Percentiles rank a stretch among this genome's conserved stretches.
phyloP scores from a whole-genome alignment of 2,888 invertebrate species.

The Neoaliturus tenellus region DNA sequence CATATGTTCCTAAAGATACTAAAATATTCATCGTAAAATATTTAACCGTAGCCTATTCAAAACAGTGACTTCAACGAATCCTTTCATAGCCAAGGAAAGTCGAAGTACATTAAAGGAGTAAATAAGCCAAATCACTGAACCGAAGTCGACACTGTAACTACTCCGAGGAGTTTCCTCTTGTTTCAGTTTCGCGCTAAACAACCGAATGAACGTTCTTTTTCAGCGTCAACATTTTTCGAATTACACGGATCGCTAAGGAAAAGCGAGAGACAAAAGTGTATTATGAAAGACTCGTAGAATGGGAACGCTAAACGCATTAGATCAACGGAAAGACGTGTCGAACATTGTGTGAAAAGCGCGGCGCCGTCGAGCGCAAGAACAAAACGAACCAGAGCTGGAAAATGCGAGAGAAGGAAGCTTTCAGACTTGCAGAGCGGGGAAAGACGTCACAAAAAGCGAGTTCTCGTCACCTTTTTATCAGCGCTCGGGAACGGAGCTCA shows the following conservation, averaged over 20 bases:
- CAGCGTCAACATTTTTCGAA: slow-evolving; percentile 18
- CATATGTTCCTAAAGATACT: too few relatives aligned
- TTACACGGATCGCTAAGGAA: slow-evolving; percentile 53
- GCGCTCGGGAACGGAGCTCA: slow-evolving; percentile 6
- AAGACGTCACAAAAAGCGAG: slow-evolving; percentile 37
- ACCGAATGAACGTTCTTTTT: slow-evolving; percentile 49
- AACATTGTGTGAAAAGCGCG: slow-evolving; percentile 47
- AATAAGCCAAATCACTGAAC: not conserved
- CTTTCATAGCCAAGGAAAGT: too few relatives aligned
- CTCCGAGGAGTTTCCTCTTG: slow-evolving; percentile 5
- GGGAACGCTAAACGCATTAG: slow-evolving; percentile 50
- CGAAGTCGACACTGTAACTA: slow-evolving; percentile 14
- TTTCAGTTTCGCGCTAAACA: slow-evolving; percentile 26
- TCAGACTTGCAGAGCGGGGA: slow-evolving; percentile 22
- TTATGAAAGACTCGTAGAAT: slow-evolving; percentile 38
- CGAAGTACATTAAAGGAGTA: not conserved
- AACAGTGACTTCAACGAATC: too few relatives aligned
- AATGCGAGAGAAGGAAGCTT: slow-evolving; percentile 54
- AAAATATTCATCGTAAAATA: too few relatives aligned
- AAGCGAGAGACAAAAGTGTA: slow-evolving; percentile 21
- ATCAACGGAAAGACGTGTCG: slow-evolving; percentile 54
- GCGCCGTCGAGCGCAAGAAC: slow-evolving; percentile 37
- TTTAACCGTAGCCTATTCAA: too few relatives aligned
- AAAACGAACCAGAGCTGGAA: slow-evolving; percentile 43
- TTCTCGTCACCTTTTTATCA: slow-evolving; percentile 52